Evolutionary conservation across 2,797 vertebrate species (phyloP).

Genomic region (Pempheris klunzingeri): DNA sequence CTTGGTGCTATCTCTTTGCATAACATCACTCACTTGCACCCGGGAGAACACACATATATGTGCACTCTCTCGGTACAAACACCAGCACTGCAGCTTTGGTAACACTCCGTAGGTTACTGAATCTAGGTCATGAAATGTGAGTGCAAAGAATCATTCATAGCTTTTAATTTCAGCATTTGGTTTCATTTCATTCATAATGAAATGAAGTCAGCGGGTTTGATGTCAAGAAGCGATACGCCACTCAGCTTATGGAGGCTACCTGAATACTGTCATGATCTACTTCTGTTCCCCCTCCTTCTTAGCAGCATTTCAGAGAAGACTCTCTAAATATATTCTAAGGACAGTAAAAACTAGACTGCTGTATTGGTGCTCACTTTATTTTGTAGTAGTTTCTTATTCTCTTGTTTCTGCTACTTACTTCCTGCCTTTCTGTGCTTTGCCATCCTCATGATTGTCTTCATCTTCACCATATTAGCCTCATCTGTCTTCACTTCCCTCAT

Average conservation of each 20-base stretch:
- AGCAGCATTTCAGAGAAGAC: too few relatives aligned
- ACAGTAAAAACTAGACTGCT: too few relatives aligned
- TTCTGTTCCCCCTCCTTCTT: too few relatives aligned
- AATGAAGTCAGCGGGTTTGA: conserved; percentile 34
- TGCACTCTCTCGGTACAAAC: not conserved
- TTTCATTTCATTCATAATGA: conserved; percentile 58
- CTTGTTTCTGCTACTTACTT: too few relatives aligned
- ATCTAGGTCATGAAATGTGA: conserved; percentile 37
- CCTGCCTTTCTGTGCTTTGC: too few relatives aligned
- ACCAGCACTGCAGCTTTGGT: conserved; percentile 24
- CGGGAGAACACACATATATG: conserved; percentile 22
- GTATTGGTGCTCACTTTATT: too few relatives aligned
- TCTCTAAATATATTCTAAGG: too few relatives aligned
- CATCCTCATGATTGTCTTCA: too few relatives aligned
- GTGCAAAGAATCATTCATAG: conserved; percentile 43
- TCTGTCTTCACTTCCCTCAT: too few relatives aligned
- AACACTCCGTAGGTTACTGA: conserved; percentile 22
- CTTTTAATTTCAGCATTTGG: conserved; percentile 50
- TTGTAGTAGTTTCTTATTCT: too few relatives aligned
- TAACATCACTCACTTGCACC: conserved; percentile 14
- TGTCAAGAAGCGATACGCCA: conserved; percentile 48
- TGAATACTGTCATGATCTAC: too few relatives aligned
- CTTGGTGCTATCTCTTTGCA: conserved; percentile 1
- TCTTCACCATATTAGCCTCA: too few relatives aligned
- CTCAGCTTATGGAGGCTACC: conserved; percentile 27